These are phyloP conservation scores for Stylophora pistillata DNA, from an alignment of 64 coral and sea anemone species.

Conservation along the genomic window DNA sequence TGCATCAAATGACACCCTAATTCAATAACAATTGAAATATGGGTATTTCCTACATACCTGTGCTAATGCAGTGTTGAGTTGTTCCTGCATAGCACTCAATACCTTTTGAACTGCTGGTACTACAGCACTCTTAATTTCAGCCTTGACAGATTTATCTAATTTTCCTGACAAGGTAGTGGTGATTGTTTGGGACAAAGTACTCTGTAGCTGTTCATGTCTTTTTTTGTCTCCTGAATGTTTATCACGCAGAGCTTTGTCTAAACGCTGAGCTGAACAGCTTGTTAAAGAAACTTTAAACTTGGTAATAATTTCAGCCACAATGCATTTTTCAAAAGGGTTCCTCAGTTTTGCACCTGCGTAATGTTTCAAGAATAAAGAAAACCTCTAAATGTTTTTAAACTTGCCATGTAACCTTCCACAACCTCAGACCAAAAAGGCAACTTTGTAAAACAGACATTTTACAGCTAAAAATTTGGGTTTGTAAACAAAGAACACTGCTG, in stretches of 20 bases:
- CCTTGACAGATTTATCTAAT: conserved; percentile 89
- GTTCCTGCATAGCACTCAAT: conserved; percentile 74
- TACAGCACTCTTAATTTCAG: conserved; percentile 86
- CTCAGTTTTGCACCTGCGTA: neutral
- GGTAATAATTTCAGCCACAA: neutral
- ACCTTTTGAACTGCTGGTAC: conserved; percentile 89
- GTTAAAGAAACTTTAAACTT: conserved; percentile 19
- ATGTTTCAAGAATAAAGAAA: too few relatives aligned
- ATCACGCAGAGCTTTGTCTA: conserved; percentile 84
- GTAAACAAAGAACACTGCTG: too few relatives aligned
- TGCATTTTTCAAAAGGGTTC: neutral
- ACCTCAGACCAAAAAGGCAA: too few relatives aligned
- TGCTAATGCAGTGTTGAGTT: conserved; percentile 83
- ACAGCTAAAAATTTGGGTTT: too few relatives aligned
- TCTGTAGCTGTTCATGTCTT: conserved; percentile 82
- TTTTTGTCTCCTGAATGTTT: conserved; percentile 82
- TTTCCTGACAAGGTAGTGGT: conserved; percentile 87
- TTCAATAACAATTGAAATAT: neutral
- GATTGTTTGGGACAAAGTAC: conserved; percentile 78
- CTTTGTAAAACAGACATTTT: too few relatives aligned
- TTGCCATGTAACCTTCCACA: too few relatives aligned
- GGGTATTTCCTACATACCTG: conserved; percentile 60
- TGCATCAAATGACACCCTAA: too few relatives aligned
- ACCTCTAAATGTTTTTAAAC: too few relatives aligned
- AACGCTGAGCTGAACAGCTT: conserved; percentile 53